Percentiles rank a stretch among this genome's conserved stretches.
phyloP scores from a whole-genome alignment of 1,140 invertebrate genomes.

The Fopius arisanus region DNA sequence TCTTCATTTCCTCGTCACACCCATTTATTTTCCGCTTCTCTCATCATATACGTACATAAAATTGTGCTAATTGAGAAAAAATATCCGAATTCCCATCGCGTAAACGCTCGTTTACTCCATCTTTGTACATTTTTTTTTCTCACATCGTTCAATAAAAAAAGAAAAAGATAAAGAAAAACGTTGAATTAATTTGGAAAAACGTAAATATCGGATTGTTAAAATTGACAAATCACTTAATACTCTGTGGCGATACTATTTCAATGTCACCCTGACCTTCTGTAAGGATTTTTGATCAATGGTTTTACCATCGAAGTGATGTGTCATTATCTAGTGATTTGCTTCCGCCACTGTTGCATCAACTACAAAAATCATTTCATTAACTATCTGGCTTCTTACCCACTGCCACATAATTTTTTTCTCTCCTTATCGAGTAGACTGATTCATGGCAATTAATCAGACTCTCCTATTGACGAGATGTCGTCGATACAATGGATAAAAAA shows the following conservation, averaged over 20 bases:
- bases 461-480: not conserved
- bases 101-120: no score
- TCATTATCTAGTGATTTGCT: constrained; percentile 1
- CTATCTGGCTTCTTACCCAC: not conserved
- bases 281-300: constrained; percentile 7
- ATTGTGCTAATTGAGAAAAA: no score
- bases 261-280: constrained; percentile 1
- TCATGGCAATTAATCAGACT: not conserved
- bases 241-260: not conserved
- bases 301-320: not conserved
- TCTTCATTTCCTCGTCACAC: no score
- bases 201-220: not conserved
- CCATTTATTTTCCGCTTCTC: no score
- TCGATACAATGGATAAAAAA: not conserved
- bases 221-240: not conserved
- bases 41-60: no score
- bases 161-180: no score
- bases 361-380: constrained; percentile 5
- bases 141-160: no score
- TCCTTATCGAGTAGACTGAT: not conserved
- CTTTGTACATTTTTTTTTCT: no score
- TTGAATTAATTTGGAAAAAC: not conserved
- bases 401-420: not conserved
- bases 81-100: no score
- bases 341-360: constrained; percentile 6